Conservation (phyloP, 1,140 invertebrate genomes). For the Lepidostoma basale region DNA sequence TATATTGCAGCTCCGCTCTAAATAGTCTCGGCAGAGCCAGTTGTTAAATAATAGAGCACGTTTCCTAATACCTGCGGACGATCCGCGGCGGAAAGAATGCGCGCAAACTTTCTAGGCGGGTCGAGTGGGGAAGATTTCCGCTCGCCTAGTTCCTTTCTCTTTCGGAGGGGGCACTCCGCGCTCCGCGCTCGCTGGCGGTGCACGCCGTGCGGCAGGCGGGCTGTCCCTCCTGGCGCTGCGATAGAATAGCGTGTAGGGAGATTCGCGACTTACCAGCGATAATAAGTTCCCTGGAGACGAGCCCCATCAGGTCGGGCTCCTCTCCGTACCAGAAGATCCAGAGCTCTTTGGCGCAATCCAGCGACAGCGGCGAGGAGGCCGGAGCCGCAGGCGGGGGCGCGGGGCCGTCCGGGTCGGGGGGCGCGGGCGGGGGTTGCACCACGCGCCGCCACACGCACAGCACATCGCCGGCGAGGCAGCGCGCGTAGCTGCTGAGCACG, state of each 20-base stretch:
- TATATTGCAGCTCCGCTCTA: too few relatives aligned
- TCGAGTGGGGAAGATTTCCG: background rate
- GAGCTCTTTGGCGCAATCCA: constrained; percentile 87
- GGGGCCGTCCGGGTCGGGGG: constrained; percentile 64
- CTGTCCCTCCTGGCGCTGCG: too few relatives aligned
- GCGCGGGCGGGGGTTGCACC: constrained; percentile 58
- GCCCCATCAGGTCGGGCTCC: constrained; percentile 86
- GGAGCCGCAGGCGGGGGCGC: constrained; percentile 64
- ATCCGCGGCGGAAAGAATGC: constrained; percentile 2
- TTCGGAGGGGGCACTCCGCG: background rate
- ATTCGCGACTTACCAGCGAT: constrained; percentile 69
- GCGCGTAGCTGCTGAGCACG: constrained; percentile 89
- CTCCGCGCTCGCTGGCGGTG: background rate
- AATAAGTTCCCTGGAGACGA: constrained; percentile 80
- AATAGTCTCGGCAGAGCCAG: too few relatives aligned
- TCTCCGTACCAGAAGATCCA: constrained; percentile 99
- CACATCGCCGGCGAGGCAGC: constrained; percentile 92
- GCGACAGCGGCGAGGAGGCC: constrained; percentile 70
- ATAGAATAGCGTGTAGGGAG: background rate
- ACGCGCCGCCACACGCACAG: constrained; percentile 95
- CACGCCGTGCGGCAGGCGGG: background rate
- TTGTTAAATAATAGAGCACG: too few relatives aligned
- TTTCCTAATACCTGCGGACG: background rate
- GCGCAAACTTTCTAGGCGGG: constrained; percentile 32
- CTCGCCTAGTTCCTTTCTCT: constrained; percentile 26